These are phyloP conservation scores for Thalpophila matura DNA, from an alignment of 2,888 invertebrate genomes.

Conservation along the genomic window DNA sequence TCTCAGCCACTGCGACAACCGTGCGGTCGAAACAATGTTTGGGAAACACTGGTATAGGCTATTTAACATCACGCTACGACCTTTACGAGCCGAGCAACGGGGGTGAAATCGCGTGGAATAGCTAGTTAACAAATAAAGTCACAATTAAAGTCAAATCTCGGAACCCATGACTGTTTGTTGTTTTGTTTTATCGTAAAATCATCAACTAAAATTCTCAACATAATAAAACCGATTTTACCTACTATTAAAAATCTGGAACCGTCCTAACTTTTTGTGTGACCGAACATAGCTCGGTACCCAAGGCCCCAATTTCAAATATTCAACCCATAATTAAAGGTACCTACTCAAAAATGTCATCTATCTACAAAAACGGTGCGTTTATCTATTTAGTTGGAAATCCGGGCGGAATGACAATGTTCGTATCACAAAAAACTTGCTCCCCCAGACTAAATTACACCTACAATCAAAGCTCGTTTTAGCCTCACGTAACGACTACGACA, in stretches of 20 bases:
- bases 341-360: constrained; percentile 80
- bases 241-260: constrained; percentile 22
- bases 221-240: not conserved
- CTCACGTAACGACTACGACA: constrained; percentile 58
- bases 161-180: too few relatives aligned
- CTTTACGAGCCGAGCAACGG: too few relatives aligned
- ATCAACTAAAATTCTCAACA: not conserved
- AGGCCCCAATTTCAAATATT: constrained; percentile 48
- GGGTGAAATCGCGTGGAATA: too few relatives aligned
- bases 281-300: constrained; percentile 19
- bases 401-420: constrained; percentile 71
- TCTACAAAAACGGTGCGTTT: constrained; percentile 73
- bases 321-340: constrained; percentile 69
- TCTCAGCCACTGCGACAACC: too few relatives aligned
- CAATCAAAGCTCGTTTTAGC: constrained; percentile 56
- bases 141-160: too few relatives aligned
- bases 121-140: too few relatives aligned
- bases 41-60: too few relatives aligned
- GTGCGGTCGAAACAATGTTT: too few relatives aligned
- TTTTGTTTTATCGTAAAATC: too few relatives aligned
- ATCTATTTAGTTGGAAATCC: constrained; percentile 78
- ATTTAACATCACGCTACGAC: too few relatives aligned
- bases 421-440: constrained; percentile 70
- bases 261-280: constrained; percentile 37
- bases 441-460: constrained; percentile 78